phyloP scores from a whole-genome alignment of 2,113 vertebrate species.

The Brachyhypopomus gauderio region DNA sequence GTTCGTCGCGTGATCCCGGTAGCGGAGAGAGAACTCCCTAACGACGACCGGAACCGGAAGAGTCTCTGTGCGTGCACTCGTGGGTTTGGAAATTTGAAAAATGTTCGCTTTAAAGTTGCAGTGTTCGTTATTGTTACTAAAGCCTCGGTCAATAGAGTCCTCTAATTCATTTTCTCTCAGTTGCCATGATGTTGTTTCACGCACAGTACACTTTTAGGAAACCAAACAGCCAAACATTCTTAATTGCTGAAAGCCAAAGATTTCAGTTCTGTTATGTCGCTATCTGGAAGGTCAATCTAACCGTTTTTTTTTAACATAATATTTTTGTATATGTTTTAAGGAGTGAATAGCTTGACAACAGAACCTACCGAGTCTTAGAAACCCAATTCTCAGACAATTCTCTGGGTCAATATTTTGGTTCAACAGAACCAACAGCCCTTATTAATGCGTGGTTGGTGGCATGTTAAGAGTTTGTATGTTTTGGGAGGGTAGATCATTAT shows the following conservation, averaged over 20 bases:
- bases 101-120: not conserved
- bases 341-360: not conserved
- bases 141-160: too few species aligned
- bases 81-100: not conserved
- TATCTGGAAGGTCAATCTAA: not conserved
- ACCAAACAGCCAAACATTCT: not conserved
- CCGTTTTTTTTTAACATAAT: too few species aligned
- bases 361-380: not conserved
- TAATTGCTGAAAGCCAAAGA: not conserved
- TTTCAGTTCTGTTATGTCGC: too few species aligned
- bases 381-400: not conserved
- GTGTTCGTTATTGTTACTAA: not conserved
- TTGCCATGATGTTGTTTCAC: too few species aligned
- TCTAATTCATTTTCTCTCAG: too few species aligned
- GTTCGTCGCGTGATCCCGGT: too few species aligned
- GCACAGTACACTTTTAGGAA: not conserved
- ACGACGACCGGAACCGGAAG: not conserved
- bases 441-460: not conserved
- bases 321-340: too few species aligned
- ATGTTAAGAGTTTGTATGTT: not conserved
- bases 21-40: constrained; percentile 5
- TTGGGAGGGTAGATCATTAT: constrained; percentile 13
- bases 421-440: not conserved
- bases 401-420: not conserved
- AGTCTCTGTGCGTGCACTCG: not conserved